These are phyloP conservation scores for Phaetusa simplex DNA, from an alignment of 2,113 vertebrate genomes.

Conservation along the genomic window DNA sequence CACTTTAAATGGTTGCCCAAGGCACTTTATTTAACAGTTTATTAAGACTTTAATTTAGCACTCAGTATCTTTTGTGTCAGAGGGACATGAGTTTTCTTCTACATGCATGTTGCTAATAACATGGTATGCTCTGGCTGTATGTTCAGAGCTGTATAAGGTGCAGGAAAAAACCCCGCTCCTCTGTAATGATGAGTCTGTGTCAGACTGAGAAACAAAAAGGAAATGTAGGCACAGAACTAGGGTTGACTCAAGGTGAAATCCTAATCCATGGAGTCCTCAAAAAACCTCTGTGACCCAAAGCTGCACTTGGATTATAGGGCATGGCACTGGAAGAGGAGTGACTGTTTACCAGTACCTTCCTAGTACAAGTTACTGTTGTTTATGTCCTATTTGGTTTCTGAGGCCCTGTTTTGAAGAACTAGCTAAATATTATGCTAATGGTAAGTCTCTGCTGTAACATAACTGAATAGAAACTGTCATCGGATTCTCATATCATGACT, in stretches of 20 bases:
- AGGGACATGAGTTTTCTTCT: neutral
- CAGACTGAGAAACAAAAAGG: neutral
- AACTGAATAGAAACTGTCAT: neutral
- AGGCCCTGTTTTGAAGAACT: neutral
- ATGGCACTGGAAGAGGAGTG: neutral
- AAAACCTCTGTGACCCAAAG: neutral
- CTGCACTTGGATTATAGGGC: accelerated
- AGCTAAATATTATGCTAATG: neutral
- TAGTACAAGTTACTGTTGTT: accelerated
- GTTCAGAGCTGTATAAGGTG: neutral
- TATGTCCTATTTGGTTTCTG: neutral
- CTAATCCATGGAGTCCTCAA: neutral
- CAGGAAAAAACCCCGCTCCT: accelerated
- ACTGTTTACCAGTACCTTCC: neutral
- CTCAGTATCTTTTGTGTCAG: neutral
- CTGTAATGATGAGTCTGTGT: neutral
- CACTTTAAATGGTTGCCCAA: neutral
- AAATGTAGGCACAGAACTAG: neutral
- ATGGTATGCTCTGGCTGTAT: neutral
- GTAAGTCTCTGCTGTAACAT: neutral
- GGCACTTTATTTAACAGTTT: neutral
- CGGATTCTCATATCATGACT: neutral
- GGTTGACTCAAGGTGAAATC: neutral
- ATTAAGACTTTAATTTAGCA: neutral
- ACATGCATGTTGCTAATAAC: accelerated